Evolutionary conservation across 2,888 invertebrate genomes (phyloP), one percentile per base, ranked within the genome.

Genomic region (Chironomus tentans): DNA sequence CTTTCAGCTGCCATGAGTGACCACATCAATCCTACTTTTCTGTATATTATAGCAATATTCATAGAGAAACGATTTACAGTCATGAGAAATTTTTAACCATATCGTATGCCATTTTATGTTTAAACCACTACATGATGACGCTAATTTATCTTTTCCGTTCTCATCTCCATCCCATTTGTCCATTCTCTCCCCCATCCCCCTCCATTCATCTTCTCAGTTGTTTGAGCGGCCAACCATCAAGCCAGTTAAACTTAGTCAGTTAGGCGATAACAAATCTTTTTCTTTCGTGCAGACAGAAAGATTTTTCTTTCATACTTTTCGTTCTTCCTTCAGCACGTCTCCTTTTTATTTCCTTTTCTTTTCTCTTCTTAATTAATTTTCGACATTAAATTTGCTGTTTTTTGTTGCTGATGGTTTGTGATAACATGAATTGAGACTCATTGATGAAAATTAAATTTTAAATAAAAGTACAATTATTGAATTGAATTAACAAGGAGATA

Each of bases 131-230:
- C 72, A 72, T 62, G 62, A 72, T 72, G 72, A 72, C 56, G 48
- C 62, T 72, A 72, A 72, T 72, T 72, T 72, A 72, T 72, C 72
- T 72, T 65, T 65, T 65, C 65, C 22, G 38, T 38, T 38, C 38
- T 38, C 22, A 21, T 65, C 38, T 22, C 24, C 65, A 22, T 22
- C 12, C 38, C 13, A 24, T 21, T 13, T 22, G 65, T 65, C 24
- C 65, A 13, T 22, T 65, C 65, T 10, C 12, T 24, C 22, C 21
- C 65, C 1, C 65, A 24, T 65, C n/a, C 15, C 50, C 50, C 50
- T 50, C 15, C n/a, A 56, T 56, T 6, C 56, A 56, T 56, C 56
- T 56, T 56, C 18, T 56, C 56, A 56, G 56, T 56, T 56, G 18
- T 56, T 18, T 18, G 6, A 56, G 56, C 56, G 18, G 1, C 18